Evolutionary conservation across 2,888 invertebrate species (phyloP), one percentile per base, ranked within the genome.

Genomic region (Dolichomitus sp.): DNA sequence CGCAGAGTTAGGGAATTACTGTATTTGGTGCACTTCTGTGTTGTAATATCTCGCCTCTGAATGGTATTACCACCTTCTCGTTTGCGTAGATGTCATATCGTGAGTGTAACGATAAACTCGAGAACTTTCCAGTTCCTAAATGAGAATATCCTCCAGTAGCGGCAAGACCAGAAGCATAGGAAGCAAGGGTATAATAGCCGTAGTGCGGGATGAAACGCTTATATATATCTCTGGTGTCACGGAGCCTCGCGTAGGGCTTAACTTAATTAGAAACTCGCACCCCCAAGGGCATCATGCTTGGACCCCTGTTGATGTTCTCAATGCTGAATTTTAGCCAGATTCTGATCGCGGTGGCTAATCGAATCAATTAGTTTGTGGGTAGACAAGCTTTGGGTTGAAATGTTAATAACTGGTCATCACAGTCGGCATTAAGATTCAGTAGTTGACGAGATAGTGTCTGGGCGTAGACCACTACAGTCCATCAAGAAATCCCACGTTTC

Each of bases 191-290:
- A 50, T 76, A 76, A 76, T 76, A 68, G 72, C 52, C 37, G 66
- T 17, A 69, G 61, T 37, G 61, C 68, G 52, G 72, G 72, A 80
- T 76, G 76, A 76, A 76, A 72, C 72, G 66, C 52, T 52, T 12
- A 19, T n/a, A 19, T 63, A 54, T 27, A 54, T 59, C 59, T 57
- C 54, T 40, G 61, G 69, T 74, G 61, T 75, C 63, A 68, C 66
- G 73, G 76, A 48, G 61, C 68, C 42, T 78, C 74, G 59, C 65
- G 65, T 33, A 63, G 73, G 76, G 72, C 63, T 80, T 80, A 80
- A 83, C 80, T 83, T 83, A 83, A 83, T 83, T 83, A 80, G 80
- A 76, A 83, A 83, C 76, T 83, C 83, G 61, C 66, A 30, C 37
- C 63, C 23, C 68, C 57, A 30, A 11, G 63, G 68, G 27, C 63